A percentile compares a stretch with the other conserved stretches of the same genome.
phyloP scores from a whole-genome alignment of 2,888 invertebrate genomes.

The Hypomecis atomaria region DNA sequence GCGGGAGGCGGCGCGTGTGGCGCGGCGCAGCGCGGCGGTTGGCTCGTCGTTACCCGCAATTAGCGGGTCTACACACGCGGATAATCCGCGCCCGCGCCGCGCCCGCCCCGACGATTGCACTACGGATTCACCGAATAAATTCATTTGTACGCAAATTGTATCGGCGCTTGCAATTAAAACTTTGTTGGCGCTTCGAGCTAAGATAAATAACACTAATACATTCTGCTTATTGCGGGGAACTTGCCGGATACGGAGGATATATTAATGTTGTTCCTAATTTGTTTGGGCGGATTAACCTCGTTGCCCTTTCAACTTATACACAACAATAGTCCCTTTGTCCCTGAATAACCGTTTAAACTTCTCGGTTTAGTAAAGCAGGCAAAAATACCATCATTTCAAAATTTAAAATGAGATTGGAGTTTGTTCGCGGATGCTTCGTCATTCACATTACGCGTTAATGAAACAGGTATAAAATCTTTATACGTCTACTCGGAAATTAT shows the following conservation, averaged over 20 bases:
- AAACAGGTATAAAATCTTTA: not conserved
- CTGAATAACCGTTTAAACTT: conserved; percentile 60
- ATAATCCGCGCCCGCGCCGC: conserved; percentile 65
- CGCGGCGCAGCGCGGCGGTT: conserved; percentile 47
- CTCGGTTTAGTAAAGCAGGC: conserved; percentile 36
- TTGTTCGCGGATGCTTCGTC: not conserved
- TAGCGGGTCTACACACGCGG: conserved; percentile 79
- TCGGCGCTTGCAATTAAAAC: conserved; percentile 85
- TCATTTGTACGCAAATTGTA: conserved; percentile 85
- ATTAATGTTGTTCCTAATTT: conserved; percentile 84
- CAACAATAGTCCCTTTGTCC: conserved; percentile 69
- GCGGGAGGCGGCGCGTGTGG: conserved; percentile 27
- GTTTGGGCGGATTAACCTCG: conserved; percentile 79
- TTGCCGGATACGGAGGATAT: conserved; percentile 81
- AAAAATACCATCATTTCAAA: conserved; percentile 31
- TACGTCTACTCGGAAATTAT: not conserved
- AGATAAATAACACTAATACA: conserved; percentile 85
- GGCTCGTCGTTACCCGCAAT: conserved; percentile 77
- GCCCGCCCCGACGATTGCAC: conserved; percentile 68
- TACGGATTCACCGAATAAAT: conserved; percentile 83
- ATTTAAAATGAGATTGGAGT: conserved; percentile 18
- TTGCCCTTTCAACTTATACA: conserved; percentile 70
- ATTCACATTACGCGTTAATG: not conserved
- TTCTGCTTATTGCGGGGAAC: conserved; percentile 82
- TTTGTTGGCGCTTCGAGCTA: conserved; percentile 81